A percentile compares a stretch with the other conserved stretches of the same genome.
These are phyloP conservation scores for Halocynthia aurantium DNA, from an alignment of 23 tunicate genomes.

Conservation along the genomic window DNA sequence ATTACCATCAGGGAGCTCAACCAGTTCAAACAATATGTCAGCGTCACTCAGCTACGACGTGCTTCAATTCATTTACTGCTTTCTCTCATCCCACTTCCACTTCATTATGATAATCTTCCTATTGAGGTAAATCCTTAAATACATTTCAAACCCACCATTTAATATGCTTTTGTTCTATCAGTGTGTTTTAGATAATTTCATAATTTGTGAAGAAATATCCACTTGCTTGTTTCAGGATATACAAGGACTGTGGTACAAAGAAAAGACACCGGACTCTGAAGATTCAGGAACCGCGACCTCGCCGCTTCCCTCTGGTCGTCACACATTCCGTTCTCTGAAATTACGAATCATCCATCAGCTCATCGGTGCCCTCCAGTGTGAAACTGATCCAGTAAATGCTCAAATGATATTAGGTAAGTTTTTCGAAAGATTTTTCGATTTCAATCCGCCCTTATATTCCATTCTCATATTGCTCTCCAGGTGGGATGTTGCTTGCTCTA, in stretches of 20 bases:
- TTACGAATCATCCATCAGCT: conserved; percentile 58
- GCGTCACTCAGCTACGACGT: conserved; percentile 47
- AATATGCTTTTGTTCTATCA: too few species aligned
- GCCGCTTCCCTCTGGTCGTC: neutral
- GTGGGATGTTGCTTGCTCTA: conserved; percentile 66
- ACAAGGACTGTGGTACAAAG: conserved; percentile 9
- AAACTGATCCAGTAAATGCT: conserved; percentile 75
- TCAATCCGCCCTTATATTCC: too few species aligned
- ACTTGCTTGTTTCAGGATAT: conserved; percentile 8
- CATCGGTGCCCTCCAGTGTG: conserved; percentile 81
- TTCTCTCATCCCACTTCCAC: conserved; percentile 85
- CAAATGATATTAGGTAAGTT: conserved; percentile 87
- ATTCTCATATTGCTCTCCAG: conserved; percentile 14
- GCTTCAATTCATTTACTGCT: conserved; percentile 77
- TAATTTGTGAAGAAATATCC: too few species aligned
- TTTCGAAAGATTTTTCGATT: neutral
- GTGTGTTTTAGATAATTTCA: too few species aligned
- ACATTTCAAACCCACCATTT: too few species aligned
- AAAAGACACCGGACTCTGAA: neutral
- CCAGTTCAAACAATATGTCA: conserved; percentile 71
- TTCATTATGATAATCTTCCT: conserved; percentile 63
- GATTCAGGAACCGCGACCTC: neutral
- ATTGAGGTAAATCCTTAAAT: conserved; percentile 69
- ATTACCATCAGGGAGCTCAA: conserved; percentile 42
- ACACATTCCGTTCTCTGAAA: conserved; percentile 61